Evolutionary conservation across 1,140 invertebrate genomes (phyloP).

Genomic region (Caenorhabditis brenneri): DNA sequence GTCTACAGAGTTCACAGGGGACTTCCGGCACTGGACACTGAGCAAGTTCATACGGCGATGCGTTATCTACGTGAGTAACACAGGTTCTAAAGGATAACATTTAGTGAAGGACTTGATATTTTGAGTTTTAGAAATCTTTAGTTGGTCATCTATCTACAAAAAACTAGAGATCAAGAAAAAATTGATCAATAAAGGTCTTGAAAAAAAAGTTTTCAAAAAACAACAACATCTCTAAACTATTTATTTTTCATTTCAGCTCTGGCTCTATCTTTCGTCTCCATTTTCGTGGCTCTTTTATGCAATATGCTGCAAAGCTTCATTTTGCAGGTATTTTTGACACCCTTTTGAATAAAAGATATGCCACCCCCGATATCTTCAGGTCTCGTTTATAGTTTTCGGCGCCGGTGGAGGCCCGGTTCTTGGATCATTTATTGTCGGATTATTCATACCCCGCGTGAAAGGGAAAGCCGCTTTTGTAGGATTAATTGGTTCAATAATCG

Average conservation of each 20-base stretch:
- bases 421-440: conserved; percentile 58
- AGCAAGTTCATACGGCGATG: not conserved
- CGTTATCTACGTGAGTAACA: conserved; percentile 39
- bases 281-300: conserved; percentile 23
- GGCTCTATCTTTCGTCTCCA: conserved; percentile 55
- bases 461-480: conserved; percentile 56
- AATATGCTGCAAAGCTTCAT: conserved; percentile 55
- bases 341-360: not conserved
- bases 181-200: no score
- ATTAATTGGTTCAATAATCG: conserved; percentile 45
- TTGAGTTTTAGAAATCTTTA: no score
- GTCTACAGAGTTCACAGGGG: not conserved
- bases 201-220: no score
- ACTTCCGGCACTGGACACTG: not conserved
- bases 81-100: no score
- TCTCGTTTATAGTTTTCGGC: conserved; percentile 63
- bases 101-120: no score
- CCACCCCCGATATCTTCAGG: conserved; percentile 40
- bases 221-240: no score
- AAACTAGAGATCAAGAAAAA: no score
- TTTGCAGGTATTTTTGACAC: conserved; percentile 53
- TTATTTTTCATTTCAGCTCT: conserved; percentile 63
- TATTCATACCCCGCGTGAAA: conserved; percentile 60
- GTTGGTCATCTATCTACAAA: no score
- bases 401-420: conserved; percentile 61